Conservation (phyloP, 2,113 vertebrate species). For the Sisor rabdophorus region DNA sequence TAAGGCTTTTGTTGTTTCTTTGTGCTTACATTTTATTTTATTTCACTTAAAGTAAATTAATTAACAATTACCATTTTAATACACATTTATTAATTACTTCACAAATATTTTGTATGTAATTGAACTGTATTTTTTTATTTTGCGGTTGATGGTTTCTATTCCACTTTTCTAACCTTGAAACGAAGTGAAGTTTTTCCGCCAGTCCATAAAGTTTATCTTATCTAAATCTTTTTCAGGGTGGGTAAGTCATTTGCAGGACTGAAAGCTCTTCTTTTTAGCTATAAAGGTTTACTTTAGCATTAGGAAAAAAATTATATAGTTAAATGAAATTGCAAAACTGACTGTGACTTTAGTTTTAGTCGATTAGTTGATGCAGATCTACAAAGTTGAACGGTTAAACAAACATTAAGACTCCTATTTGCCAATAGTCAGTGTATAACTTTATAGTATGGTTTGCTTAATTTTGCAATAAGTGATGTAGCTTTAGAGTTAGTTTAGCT, state of each 20-base stretch:
- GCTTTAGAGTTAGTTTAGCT: background rate
- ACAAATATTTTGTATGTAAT: no score
- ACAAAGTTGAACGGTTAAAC: background rate
- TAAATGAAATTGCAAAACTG: background rate
- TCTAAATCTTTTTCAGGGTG: background rate
- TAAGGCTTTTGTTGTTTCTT: background rate
- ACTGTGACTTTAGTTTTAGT: background rate
- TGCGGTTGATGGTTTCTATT: background rate
- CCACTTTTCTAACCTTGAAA: background rate
- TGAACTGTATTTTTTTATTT: background rate
- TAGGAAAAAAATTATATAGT: background rate
- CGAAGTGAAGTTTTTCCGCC: background rate
- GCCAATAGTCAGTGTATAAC: no score
- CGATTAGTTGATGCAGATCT: background rate
- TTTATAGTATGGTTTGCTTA: background rate
- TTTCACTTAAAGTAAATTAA: background rate
- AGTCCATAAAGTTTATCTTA: background rate
- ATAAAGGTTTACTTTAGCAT: background rate
- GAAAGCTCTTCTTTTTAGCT: background rate
- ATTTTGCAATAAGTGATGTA: background rate
- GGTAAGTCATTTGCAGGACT: background rate
- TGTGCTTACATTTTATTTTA: background rate
- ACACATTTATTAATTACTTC: no score
- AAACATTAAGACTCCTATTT: background rate
- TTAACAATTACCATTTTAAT: background rate